Base-by-base conservation (phyloP, 2,797 vertebrate genomes). In the Tangara arthus region DNA sequence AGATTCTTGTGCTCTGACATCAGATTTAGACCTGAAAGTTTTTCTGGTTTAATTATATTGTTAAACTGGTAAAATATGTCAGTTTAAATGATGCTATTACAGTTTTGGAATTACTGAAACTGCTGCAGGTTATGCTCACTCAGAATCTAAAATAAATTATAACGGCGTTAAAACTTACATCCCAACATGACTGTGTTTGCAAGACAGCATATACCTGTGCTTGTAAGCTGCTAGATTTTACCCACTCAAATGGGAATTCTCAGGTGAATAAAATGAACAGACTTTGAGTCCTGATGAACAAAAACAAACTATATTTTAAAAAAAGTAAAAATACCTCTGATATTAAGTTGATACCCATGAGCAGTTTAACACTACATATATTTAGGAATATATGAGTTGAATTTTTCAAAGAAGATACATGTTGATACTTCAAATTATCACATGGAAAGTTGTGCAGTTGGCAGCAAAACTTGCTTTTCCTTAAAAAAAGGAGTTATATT, bases 381-480 rank as follows among this genome's bases (percentile, higher is more conserved):
- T 93, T 96, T 80, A 78, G 70, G 60, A 94, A 93, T 59, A 92
- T 71, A 56, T 60, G 81, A 71, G 44, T 1, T 91, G 75, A 94
- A 91, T 85, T 95, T 96, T 96, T 96, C 89, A 94, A 94, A 94
- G 83, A 95, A 94, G 90, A 93, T 91, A 86, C 35, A 49, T 89
- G 92, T 94, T 97, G 95, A 94, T 96, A 87, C 80, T 94, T 97
- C 78, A 76, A 81, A 95, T 95, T 98, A 97, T 97, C 91, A 92
- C 86, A 90, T 37, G 28, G 64, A 80, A 97, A 95, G 76, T 90
- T 93, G 82, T 94, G 94, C 72, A 69, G 86, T 96, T 98, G 97
- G 96, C 97, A 97, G 70, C 21, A 73, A 90, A 93, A 69, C 60
- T 64, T 90, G 88, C 81, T 96, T 97, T 94, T 97, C 63, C 93